Evolutionary conservation across 2,113 vertebrate species (phyloP).

Genomic region (Eudyptes chrysolophus): DNA sequence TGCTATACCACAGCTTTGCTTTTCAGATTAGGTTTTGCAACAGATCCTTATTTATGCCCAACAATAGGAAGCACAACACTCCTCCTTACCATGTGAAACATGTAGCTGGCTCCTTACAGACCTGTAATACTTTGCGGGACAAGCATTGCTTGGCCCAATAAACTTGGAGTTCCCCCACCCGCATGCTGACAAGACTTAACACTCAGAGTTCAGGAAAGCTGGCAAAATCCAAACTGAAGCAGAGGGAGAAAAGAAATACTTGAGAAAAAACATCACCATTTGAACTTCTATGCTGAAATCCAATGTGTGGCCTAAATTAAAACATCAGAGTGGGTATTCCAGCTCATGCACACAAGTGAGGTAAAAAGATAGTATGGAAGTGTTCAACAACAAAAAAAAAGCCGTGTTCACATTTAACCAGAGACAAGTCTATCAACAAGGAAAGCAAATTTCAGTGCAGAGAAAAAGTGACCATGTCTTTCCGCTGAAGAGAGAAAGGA

Average conservation of each 20-base stretch:
- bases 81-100: background rate
- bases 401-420: background rate
- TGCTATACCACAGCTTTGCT: background rate
- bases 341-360: rapidly evolving
- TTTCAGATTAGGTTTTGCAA: background rate
- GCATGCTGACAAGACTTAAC: background rate
- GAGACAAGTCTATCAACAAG: background rate
- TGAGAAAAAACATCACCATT: background rate
- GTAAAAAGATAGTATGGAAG: background rate
- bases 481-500: constrained; percentile 12
- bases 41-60: background rate
- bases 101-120: background rate
- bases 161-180: background rate
- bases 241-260: background rate
- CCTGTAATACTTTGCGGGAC: background rate
- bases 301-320: background rate
- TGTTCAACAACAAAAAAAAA: background rate
- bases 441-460: background rate
- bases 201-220: background rate
- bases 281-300: background rate
- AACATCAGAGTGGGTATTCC: background rate
- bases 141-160: background rate
- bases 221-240: background rate
- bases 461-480: background rate
- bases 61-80: background rate